Evolutionary conservation across 2,113 vertebrate species (phyloP), one percentile per base, ranked within the genome.

Genomic region (Regulus satrapa): DNA sequence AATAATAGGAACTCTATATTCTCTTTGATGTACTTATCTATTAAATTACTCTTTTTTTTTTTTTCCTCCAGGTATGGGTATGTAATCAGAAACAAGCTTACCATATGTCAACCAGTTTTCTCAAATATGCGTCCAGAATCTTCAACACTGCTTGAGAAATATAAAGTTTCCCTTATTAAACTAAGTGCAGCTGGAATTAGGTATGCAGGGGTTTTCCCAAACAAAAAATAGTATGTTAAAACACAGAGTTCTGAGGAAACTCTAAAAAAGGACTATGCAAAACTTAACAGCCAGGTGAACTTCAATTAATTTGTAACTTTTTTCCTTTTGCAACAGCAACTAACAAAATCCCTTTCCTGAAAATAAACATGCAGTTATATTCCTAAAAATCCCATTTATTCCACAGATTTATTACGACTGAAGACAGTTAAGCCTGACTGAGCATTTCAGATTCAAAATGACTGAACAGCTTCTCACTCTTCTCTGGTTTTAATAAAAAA

Each of bases 401-500:
- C 41, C 49, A 52, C 19, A 56, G 36, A 19, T 25, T 83, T 66
- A 73, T 62, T 85, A 62, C 34, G 62, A 36, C 2, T 68, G 32
- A 71, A 88, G 49, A 55, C 36, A 88, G 85, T 68, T 92, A 88
- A 76, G 46, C n/a, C 59, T 38, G 18, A 66, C 36, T 41, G 56
- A 87, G 43, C 34, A 66, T 40, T 86, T 64, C 28, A 45, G 26
- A 58, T 69, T 92, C 38, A 77, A 90, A 90, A 12, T 1, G 0
- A 75, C 25, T 19, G 10, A 94, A 73, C 43, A n/a, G 63, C 51
- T 91, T 75, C 75, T 83, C 59, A 36, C 59, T 84, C 52, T 59
- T 85, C 46, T 49, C 38, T 32, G 18, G 38, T 61, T 91, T 74
- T 40, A 77, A 66, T 43, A 92, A 92, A 92, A 95, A 90, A 10